Conservation (phyloP, 2,888 invertebrate species). For the Monopis laevigella region DNA sequence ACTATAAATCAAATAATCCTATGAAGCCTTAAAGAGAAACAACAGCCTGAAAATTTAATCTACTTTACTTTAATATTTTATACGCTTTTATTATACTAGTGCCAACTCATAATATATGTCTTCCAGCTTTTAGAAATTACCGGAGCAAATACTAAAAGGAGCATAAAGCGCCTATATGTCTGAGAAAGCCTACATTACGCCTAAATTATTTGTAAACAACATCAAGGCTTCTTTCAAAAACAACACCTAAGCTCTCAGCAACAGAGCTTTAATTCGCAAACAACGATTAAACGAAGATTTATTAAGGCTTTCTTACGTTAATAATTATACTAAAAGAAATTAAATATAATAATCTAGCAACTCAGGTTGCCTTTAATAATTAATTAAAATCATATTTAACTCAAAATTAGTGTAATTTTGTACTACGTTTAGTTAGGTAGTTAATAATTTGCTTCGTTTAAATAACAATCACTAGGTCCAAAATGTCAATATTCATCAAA, state of each 20-base stretch:
- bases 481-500: slow-evolving; percentile 3
- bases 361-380: no score
- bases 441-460: no score
- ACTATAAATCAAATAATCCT: no score
- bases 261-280: neutral
- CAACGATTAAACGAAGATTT: neutral
- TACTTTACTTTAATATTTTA: no score
- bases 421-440: neutral
- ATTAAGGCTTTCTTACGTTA: neutral
- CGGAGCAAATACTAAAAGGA: slow-evolving; percentile 9
- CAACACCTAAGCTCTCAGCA: neutral
- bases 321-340: neutral
- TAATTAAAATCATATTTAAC: no score
- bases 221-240: no score
- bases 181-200: neutral
- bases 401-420: neutral
- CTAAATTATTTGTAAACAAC: slow-evolving; percentile 6
- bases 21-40: no score
- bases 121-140: no score
- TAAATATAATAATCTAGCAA: no score
- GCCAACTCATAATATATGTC: no score
- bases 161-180: slow-evolving; percentile 3
- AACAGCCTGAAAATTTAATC: no score
- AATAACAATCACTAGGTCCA: neutral
- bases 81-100: no score